Conservation (phyloP, 2,797 vertebrate genomes). For the Myoxocephalus aenaeus region DNA sequence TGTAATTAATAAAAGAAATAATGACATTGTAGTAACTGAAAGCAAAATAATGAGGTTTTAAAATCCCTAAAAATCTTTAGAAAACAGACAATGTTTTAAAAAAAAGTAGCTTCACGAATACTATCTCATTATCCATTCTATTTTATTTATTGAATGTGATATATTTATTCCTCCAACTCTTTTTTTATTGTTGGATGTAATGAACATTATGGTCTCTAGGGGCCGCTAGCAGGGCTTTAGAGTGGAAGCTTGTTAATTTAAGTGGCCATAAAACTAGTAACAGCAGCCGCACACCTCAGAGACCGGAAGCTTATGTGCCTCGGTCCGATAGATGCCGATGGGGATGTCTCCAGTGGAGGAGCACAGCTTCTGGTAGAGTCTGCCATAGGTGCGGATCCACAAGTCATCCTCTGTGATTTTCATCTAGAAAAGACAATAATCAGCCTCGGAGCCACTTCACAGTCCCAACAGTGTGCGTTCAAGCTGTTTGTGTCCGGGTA, state of each 20-base stretch:
- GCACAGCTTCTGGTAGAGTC: constrained; percentile 90
- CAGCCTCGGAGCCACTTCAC: neutral
- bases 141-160: neutral
- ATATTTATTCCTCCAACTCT: neutral
- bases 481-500: constrained; percentile 25
- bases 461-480: neutral
- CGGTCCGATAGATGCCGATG: constrained; percentile 89
- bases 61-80: neutral
- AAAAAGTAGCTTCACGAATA: neutral
- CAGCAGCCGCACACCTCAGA: constrained; percentile 81
- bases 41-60: neutral
- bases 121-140: neutral
- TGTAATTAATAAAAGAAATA: neutral
- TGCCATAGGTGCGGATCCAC: constrained; percentile 88
- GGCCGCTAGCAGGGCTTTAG: neutral
- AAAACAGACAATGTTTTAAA: neutral
- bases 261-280: neutral
- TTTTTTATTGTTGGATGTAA: neutral
- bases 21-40: neutral
- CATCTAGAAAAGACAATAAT: constrained; percentile 76
- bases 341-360: constrained; percentile 89
- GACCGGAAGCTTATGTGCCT: constrained; percentile 84
- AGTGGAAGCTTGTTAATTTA: neutral
- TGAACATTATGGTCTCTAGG: constrained; percentile 8
- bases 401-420: constrained; percentile 89